Base-by-base conservation (phyloP, 2,888 invertebrate genomes). In the Torymus texanus region DNA sequence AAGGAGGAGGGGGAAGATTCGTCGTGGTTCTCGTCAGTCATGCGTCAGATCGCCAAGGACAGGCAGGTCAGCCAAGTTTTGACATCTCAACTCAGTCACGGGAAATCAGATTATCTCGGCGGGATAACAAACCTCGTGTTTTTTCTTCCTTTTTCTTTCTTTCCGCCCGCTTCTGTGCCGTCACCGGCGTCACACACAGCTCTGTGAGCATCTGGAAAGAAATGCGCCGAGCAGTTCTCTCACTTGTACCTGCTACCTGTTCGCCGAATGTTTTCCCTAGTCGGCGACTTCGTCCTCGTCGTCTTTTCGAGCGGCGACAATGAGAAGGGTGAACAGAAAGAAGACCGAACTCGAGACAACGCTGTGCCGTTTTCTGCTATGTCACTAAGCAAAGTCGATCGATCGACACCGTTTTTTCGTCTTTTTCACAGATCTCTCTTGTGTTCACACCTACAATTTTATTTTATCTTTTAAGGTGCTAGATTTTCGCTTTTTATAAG, bases 61-160 rank as follows among this genome's bases (percentile, higher is more conserved):
- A 75, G 24, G 29, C 29, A 66, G 21, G n/a, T 24, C 11, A 14
- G 70, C 18, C 12, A 75, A 85, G 84, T 86, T 86, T 86, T 88
- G 89, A 89, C 87, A 83, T 88, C 88, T 89, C 85, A 88, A 88
- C 88, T 89, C 85, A 86, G 89, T 89, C 87, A 88, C 86, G 86
- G 87, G 77, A 88, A 88, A 87, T 88, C 85, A 86, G 88, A 88
- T 89, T 88, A 88, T 87, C 88, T 86, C 87, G 16, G 82, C 83
- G 84, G 87, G 86, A 88, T 88, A 87, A 86, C 85, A 79, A 81
- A 85, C 84, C 84, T 83, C 83, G 83, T n/a, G 81, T 81, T 79
- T 81, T 81, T 62, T 65, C 71, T 81, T 71, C 74, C 70, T 76
- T 76, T 68, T 29, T 29, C 29, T 56, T 61, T 63, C 63, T 71